phyloP scores from a whole-genome alignment of 2,113 vertebrate genomes.

The Puffinus mauretanicus region DNA sequence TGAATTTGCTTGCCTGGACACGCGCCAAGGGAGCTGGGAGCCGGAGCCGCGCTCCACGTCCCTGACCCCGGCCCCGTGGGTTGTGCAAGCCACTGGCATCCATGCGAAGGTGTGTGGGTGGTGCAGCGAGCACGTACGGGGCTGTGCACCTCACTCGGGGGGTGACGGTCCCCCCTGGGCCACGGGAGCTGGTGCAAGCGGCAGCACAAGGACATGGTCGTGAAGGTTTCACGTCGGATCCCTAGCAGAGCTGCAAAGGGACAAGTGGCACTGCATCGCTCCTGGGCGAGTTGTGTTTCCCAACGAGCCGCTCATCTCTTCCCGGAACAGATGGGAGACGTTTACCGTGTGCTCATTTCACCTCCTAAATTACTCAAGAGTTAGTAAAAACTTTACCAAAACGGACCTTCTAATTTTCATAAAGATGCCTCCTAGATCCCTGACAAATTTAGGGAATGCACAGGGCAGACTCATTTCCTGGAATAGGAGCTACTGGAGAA shows the following conservation, averaged over 20 bases:
- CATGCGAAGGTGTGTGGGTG: not conserved
- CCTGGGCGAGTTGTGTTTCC: not conserved
- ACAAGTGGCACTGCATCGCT: rapidly evolving
- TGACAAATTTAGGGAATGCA: not conserved
- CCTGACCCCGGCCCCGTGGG: not conserved
- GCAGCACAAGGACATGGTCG: rapidly evolving
- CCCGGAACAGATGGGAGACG: not conserved
- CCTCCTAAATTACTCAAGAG: not conserved
- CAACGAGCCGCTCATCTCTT: rapidly evolving
- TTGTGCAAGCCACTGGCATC: conserved; percentile 17
- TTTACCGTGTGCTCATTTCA: not conserved
- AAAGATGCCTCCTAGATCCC: not conserved
- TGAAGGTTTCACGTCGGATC: not conserved
- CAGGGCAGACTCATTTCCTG: conserved; percentile 28
- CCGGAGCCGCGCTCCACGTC: not conserved
- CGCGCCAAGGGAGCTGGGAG: rapidly evolving
- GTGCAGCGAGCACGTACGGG: not conserved
- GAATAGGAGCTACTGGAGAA: conserved; percentile 21
- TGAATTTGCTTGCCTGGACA: not conserved
- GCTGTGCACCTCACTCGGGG: rapidly evolving
- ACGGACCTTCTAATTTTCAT: not conserved
- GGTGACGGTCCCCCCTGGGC: not conserved
- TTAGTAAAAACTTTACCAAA: not conserved
- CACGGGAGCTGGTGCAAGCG: rapidly evolving
- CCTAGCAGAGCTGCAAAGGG: rapidly evolving